Conservation (phyloP, 1,140 invertebrate genomes). For the Proctacanthus coquilletti region DNA sequence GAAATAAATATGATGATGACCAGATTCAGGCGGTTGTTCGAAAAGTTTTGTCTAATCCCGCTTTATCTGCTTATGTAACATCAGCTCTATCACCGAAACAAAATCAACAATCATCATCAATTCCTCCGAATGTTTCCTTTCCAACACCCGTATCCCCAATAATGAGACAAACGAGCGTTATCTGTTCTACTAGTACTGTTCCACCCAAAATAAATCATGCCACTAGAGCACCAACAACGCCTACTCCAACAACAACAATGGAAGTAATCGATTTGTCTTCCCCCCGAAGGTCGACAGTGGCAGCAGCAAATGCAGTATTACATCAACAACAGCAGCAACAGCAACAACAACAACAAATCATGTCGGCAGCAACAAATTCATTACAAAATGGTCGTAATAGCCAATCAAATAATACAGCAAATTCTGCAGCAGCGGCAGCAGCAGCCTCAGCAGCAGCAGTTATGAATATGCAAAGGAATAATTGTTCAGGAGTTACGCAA, state of each 20-base stretch:
- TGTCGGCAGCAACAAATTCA: slow-evolving; percentile 22
- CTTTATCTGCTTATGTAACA: slow-evolving; percentile 14
- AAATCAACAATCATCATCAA: slow-evolving; percentile 17
- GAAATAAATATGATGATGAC: slow-evolving; percentile 28
- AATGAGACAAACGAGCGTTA: slow-evolving; percentile 23
- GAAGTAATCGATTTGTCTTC: slow-evolving; percentile 31
- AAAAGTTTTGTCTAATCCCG: slow-evolving; percentile 26
- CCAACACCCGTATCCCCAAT: not conserved
- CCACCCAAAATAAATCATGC: slow-evolving; percentile 8
- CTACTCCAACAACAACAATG: slow-evolving; percentile 15
- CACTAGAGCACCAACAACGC: slow-evolving; percentile 9
- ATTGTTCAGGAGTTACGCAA: no score
- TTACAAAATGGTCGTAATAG: slow-evolving; percentile 12
- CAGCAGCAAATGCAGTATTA: slow-evolving; percentile 18
- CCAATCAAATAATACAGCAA: slow-evolving; percentile 18
- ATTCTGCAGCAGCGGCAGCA: slow-evolving; percentile 26
- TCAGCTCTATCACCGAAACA: slow-evolving; percentile 10
- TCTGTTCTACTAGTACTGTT: slow-evolving; percentile 18
- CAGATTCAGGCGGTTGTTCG: slow-evolving; percentile 27
- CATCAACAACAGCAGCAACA: slow-evolving; percentile 15
- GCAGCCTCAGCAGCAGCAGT: slow-evolving; percentile 14
- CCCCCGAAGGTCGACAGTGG: slow-evolving; percentile 26
- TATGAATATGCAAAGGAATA: no score
- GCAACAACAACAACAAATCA: slow-evolving; percentile 13
- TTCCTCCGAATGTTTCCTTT: not conserved